Percentiles rank a stretch among this genome's conserved stretches.
These are phyloP conservation scores for Zoanthus solanderi DNA, from an alignment of 92 coral and sea anemone species.

Conservation along the genomic window DNA sequence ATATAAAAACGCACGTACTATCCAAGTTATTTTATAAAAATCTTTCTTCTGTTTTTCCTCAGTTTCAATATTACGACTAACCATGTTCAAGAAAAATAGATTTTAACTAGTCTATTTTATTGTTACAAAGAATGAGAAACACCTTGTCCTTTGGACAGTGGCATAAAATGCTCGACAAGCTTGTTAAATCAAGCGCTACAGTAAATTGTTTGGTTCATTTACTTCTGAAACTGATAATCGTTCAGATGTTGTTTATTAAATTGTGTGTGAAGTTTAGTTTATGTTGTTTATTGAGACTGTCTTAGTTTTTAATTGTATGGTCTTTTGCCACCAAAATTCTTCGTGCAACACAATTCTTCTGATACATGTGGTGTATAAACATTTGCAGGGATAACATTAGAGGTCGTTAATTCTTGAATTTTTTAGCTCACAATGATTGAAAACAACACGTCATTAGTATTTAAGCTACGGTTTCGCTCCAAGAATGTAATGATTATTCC, in stretches of 20 bases:
- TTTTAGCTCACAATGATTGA: not conserved
- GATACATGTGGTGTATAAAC: not conserved
- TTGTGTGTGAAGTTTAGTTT: not conserved
- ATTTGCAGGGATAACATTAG: not conserved
- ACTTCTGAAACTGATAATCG: not conserved
- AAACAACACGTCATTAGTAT: not conserved
- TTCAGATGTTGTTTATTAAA: not conserved
- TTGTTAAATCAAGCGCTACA: slow-evolving; percentile 6
- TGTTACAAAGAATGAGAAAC: not conserved
- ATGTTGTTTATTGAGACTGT: not conserved
- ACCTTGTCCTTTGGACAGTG: not conserved
- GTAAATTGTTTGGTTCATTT: not conserved
- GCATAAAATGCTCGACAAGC: slow-evolving; percentile 14
- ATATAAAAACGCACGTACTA: too few species aligned
- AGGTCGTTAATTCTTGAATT: not conserved
- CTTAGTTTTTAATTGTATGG: too few species aligned
- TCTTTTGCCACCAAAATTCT: too few species aligned
- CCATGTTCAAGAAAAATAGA: too few species aligned
- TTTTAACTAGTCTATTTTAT: too few species aligned
- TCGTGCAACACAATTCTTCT: not conserved
- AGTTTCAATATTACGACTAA: too few species aligned
- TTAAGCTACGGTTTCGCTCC: not conserved
- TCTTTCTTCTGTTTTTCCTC: too few species aligned
- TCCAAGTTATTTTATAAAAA: too few species aligned
- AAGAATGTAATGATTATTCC: not conserved